Evolutionary conservation across 35 echinoderm and acorn worm genomes (phyloP).

Genomic region (Eucidaris tribuloides): DNA sequence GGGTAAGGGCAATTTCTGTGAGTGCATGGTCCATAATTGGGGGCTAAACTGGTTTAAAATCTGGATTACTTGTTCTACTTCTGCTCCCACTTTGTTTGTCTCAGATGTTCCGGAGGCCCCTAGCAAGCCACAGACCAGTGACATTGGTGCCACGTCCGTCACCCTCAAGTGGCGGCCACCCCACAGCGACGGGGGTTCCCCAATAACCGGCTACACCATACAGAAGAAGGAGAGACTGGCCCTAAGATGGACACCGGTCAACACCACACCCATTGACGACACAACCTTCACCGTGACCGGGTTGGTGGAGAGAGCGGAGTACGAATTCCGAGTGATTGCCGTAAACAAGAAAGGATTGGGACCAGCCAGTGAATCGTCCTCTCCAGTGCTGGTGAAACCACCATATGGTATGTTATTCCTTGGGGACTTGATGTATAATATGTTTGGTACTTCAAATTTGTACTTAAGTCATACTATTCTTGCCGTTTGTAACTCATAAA

Average conservation of each 20-base stretch:
- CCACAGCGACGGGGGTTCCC: conserved; percentile 73
- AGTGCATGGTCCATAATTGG: too few relatives aligned
- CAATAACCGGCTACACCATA: conserved; percentile 75
- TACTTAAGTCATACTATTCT: too few relatives aligned
- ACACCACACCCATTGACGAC: conserved; percentile 56
- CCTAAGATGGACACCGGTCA: conserved; percentile 73
- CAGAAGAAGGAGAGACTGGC: conserved; percentile 92
- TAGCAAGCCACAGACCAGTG: conserved; percentile 47
- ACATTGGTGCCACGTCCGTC: conserved; percentile 62
- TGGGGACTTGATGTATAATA: too few relatives aligned
- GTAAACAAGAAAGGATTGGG: conserved; percentile 86
- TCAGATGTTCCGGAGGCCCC: conserved; percentile 76
- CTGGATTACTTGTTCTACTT: too few relatives aligned
- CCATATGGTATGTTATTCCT: conserved; percentile 98
- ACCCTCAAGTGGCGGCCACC: conserved; percentile 80
- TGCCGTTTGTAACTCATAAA: too few relatives aligned
- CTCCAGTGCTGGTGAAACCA: conserved; percentile 59
- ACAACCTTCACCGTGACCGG: conserved; percentile 70
- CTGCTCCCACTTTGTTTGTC: too few relatives aligned
- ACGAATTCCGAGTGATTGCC: conserved; percentile 92
- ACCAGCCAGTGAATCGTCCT: conserved; percentile 57
- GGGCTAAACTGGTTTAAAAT: too few relatives aligned
- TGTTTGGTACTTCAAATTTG: too few relatives aligned
- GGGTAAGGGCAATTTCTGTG: too few relatives aligned
- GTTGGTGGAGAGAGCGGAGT: conserved; percentile 68